These are phyloP conservation scores for Taeniopygia guttata DNA, from an alignment of 2,797 vertebrate species.

Conservation along the genomic window DNA sequence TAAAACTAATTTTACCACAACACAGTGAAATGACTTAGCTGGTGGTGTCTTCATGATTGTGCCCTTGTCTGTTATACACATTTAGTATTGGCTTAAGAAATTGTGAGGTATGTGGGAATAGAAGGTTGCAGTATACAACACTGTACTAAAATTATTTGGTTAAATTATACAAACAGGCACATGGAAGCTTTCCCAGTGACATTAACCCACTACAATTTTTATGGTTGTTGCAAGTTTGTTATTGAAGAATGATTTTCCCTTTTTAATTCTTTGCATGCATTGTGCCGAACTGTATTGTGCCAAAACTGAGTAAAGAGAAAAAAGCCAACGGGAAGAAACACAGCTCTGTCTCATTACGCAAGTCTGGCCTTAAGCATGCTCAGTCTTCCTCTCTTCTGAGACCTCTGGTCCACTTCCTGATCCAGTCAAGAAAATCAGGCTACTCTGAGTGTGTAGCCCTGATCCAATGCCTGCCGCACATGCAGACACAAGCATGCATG, in stretches of 20 bases:
- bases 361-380: not conserved
- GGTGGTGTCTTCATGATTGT: rapidly evolving
- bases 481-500: rapidly evolving
- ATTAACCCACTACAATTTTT: not conserved
- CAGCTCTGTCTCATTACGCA: not conserved
- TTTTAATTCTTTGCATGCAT: not conserved
- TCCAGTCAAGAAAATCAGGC: not conserved
- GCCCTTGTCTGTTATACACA: not conserved
- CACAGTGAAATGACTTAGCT: not conserved
- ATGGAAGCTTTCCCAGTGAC: not conserved
- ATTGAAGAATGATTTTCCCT: rapidly evolving
- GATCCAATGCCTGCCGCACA: not conserved
- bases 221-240: not conserved
- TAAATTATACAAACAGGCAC: not conserved
- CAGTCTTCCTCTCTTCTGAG: not conserved
- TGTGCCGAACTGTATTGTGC: rapidly evolving
- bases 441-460: not conserved
- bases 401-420: not conserved
- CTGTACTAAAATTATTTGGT: not conserved
- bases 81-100: not conserved
- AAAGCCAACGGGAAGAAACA: not conserved
- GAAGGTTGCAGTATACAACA: not conserved
- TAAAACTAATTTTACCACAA: not conserved
- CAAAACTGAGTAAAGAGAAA: not conserved
- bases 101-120: not conserved